Conservation (phyloP, 2,113 vertebrate species). For the Phalacrocorax pelagicus region DNA sequence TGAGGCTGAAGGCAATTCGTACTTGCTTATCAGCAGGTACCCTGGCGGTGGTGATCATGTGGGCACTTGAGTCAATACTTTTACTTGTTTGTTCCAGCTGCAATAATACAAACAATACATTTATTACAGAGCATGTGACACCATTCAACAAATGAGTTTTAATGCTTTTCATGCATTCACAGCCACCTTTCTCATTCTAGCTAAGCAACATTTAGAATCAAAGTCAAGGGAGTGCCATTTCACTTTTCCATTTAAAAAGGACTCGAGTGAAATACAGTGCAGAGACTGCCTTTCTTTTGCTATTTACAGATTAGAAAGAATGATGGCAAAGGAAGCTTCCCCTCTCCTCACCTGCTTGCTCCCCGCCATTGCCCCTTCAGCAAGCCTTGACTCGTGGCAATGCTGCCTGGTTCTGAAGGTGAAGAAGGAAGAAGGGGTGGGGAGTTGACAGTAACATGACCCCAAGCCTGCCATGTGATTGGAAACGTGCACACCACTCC, state of each 20-base stretch:
- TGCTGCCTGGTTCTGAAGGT: conserved; percentile 53
- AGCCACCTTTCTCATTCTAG: background rate
- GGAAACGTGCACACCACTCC: conserved; percentile 49
- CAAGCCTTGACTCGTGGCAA: conserved; percentile 67
- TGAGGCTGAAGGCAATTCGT: conserved; percentile 95
- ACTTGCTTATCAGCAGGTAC: conserved; percentile 94
- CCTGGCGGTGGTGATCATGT: conserved; percentile 98
- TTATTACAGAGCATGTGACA: conserved; percentile 30
- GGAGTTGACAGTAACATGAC: conserved; percentile 62
- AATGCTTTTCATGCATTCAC: conserved; percentile 35
- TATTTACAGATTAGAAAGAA: conserved; percentile 33
- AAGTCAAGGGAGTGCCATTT: conserved; percentile 18
- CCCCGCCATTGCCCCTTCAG: conserved; percentile 60
- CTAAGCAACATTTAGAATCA: background rate
- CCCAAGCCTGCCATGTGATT: conserved; percentile 55
- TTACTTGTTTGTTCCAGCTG: conserved; percentile 80
- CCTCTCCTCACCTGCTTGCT: conserved; percentile 65
- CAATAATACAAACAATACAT: conserved; percentile 56
- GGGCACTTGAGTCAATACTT: conserved; percentile 81
- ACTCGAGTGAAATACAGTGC: conserved; percentile 2
- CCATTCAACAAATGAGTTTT: background rate
- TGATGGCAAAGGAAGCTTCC: conserved; percentile 17
- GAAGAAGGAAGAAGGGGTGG: conserved; percentile 68
- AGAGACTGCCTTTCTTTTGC: background rate
- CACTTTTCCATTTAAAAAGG: background rate